These are phyloP conservation scores for Marmota monax DNA, from an alignment of 2,113 vertebrate species.

Conservation along the genomic window DNA sequence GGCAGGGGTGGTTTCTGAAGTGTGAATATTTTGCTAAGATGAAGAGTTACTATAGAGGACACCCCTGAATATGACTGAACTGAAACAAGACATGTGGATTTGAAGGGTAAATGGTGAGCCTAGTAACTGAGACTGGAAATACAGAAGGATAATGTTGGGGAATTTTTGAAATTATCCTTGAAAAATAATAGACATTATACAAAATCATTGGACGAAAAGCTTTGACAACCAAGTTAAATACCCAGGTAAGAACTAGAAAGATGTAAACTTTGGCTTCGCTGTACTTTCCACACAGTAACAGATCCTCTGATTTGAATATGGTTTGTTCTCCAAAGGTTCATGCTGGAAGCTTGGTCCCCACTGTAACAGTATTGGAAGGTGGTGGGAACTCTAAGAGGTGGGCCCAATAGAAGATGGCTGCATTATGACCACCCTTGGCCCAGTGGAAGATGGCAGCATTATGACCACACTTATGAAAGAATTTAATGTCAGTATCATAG, in stretches of 20 bases:
- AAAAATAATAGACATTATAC: background rate
- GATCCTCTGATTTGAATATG: background rate
- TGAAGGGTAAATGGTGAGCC: background rate
- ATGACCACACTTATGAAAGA: background rate
- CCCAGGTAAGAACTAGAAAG: background rate
- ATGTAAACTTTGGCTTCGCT: background rate
- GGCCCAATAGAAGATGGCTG: background rate
- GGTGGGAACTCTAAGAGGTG: background rate
- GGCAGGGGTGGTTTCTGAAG: background rate
- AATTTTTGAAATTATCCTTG: background rate
- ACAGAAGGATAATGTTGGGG: background rate
- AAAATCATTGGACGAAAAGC: background rate
- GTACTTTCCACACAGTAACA: background rate
- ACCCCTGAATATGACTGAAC: background rate
- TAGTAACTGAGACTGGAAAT: background rate
- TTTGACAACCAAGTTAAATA: background rate
- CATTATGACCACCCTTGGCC: background rate
- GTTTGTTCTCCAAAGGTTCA: background rate
- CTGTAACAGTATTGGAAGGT: background rate
- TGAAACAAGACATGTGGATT: background rate
- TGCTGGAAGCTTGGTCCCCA: background rate
- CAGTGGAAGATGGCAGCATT: background rate
- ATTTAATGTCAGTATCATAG: background rate
- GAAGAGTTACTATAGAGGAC: background rate
- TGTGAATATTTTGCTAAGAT: conserved; percentile 41